These are phyloP conservation scores for Trematocara nigrifrons DNA, from an alignment of 2,113 vertebrate species.

Conservation along the genomic window DNA sequence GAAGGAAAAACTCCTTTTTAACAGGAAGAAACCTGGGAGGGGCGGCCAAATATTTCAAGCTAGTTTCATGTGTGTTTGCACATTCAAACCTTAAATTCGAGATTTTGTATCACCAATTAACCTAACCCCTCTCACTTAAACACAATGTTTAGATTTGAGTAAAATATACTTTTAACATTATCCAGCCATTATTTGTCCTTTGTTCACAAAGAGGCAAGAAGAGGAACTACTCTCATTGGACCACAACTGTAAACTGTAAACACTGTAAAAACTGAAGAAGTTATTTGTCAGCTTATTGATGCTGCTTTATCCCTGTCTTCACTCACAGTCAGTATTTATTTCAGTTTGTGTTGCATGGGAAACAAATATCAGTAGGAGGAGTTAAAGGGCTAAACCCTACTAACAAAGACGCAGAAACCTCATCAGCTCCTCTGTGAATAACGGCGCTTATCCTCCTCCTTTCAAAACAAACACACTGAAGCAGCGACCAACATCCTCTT, in stretches of 20 bases:
- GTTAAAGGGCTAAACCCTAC: neutral
- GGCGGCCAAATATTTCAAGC: neutral
- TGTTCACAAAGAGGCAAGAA: neutral
- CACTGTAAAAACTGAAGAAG: neutral
- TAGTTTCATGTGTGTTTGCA: neutral
- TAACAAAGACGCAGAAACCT: neutral
- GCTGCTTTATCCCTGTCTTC: neutral
- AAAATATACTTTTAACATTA: neutral
- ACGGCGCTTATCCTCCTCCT: neutral
- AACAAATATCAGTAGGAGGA: neutral
- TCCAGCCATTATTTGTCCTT: neutral
- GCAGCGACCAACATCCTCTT: neutral
- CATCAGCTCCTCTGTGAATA: constrained; percentile 6
- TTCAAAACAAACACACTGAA: constrained; percentile 20
- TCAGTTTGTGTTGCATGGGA: neutral
- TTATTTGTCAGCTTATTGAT: neutral
- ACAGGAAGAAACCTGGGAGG: neutral
- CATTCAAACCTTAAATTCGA: neutral
- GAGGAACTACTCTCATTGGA: neutral
- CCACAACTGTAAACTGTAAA: neutral
- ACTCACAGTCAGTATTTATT: neutral
- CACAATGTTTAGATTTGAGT: neutral
- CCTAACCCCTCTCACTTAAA: neutral
- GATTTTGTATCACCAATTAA: neutral
- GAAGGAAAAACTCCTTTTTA: neutral